A percentile compares a stretch with the other conserved stretches of the same genome.
Conservation (phyloP, 2,888 invertebrate genomes). For the Oegoconia quadripuncta region DNA sequence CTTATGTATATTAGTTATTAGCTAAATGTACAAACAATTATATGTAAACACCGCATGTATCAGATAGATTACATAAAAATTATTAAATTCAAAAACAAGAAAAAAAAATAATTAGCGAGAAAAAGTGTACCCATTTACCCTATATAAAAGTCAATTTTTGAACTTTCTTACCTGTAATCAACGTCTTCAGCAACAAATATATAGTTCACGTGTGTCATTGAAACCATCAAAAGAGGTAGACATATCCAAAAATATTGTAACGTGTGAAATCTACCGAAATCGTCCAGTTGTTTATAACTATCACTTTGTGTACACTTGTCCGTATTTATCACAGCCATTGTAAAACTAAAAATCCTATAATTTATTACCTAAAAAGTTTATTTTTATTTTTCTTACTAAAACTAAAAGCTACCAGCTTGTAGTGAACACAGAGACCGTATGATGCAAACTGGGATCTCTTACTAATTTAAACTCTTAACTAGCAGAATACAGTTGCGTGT, state of each 20-base stretch:
- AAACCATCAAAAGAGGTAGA: slow-evolving; percentile 47
- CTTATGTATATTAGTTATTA: too few relatives aligned
- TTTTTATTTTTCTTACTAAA: background rate
- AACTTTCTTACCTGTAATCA: slow-evolving; percentile 44
- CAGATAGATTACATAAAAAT: too few relatives aligned
- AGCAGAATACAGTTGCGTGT: background rate
- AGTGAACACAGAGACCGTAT: background rate
- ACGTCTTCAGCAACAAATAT: slow-evolving; percentile 59
- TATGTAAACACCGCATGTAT: too few relatives aligned
- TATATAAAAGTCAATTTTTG: too few relatives aligned
- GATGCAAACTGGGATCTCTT: background rate
- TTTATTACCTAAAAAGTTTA: background rate
- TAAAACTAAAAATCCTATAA: background rate
- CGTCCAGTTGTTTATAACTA: slow-evolving; percentile 31
- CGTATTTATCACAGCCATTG: slow-evolving; percentile 18
- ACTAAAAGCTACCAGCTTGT: too few relatives aligned
- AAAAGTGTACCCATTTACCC: too few relatives aligned
- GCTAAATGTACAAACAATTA: too few relatives aligned
- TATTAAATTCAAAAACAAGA: too few relatives aligned
- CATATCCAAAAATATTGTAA: slow-evolving; percentile 52
- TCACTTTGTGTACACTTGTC: slow-evolving; percentile 20
- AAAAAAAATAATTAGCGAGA: too few relatives aligned
- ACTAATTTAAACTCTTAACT: background rate
- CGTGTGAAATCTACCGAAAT: slow-evolving; percentile 51
- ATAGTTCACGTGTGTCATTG: slow-evolving; percentile 61